Conservation (phyloP, 2,888 invertebrate genomes). For the Papilio protenor region DNA sequence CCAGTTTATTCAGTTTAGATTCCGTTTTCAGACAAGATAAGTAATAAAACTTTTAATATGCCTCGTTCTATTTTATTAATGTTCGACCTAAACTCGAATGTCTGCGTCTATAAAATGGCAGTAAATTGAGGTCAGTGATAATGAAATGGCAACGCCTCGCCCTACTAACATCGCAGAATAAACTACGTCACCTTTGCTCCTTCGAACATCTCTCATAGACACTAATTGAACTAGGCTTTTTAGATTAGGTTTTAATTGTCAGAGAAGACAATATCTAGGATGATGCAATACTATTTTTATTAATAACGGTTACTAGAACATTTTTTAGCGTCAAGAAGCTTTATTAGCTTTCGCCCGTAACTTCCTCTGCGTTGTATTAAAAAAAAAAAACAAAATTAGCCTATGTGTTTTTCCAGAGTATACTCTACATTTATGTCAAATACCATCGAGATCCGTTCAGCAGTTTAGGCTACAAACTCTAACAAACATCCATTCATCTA, state of each 20-base stretch:
- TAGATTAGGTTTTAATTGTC: constrained; percentile 25
- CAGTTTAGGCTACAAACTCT: too few species aligned
- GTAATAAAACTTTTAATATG: constrained; percentile 18
- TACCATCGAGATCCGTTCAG: too few species aligned
- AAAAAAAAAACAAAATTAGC: too few species aligned
- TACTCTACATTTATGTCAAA: too few species aligned
- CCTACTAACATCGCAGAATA: constrained; percentile 38
- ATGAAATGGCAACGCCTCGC: constrained; percentile 42
- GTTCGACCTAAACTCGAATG: constrained; percentile 34
- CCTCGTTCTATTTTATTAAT: constrained; percentile 24
- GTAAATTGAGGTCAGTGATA: constrained; percentile 42
- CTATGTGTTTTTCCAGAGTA: too few species aligned
- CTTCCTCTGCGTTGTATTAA: too few species aligned
- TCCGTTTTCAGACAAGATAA: constrained; percentile 7
- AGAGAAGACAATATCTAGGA: neutral
- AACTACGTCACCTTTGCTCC: constrained; percentile 37
- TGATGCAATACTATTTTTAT: constrained; percentile 22
- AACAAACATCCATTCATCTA: too few species aligned
- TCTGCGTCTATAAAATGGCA: constrained; percentile 29
- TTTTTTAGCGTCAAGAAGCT: neutral
- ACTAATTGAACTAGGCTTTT: constrained; percentile 36
- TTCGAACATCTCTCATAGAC: constrained; percentile 27
- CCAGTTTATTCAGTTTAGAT: constrained; percentile 25
- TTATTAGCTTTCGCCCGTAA: neutral
- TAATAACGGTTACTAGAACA: neutral